Base-by-base conservation (phyloP, 2,888 invertebrate genomes). In the Eristalinus sepulchralis region DNA sequence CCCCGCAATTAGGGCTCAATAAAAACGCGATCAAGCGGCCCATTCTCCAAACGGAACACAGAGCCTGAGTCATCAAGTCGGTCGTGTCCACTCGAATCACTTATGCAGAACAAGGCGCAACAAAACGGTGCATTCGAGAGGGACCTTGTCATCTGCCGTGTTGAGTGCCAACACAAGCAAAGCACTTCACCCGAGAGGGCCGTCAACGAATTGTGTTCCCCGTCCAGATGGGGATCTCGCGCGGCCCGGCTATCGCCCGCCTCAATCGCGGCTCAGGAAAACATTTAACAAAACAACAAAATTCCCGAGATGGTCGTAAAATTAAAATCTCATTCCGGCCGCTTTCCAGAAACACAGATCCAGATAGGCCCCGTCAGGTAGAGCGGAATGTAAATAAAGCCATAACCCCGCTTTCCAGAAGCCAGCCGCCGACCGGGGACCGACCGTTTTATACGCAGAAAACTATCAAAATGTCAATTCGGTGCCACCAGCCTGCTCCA, bases 401-500 rank as follows among this genome's bases (percentile, higher is more conserved):
- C 68, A 85, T 71, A 80, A 84, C 68, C 55, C 13, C 64, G 10
- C 70, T 27, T 70, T 72, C 55, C 77, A 73, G 72, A 81, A 73
- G 73, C 70, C 67, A 53, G 10, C 64, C 33, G 6, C 17, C 8
- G 22, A n/a, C 22, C 8, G 1, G 31, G 47, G 62, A 62, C 47
- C 67, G 36, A 47, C 34, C 84, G 27, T 33, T 80, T 83, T 80
- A 66, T 72, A 71, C 55, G 68, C 77, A 47, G 47, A 82, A 77
- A 67, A 66, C 86, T 57, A 86, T 86, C 78, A 79, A 86, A 86
- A 79, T 86, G 83, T 86, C 86, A 82, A 79, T 86, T 70, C 62
- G 47, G 75, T 82, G 86, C 86, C 86, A 82, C 82, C 72, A 70
- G 68, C 76, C 60, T 70, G 73, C 78, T 73, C 82, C 34, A 47